Base-by-base conservation (phyloP, 2,888 invertebrate species). In the Patella pellucida region DNA sequence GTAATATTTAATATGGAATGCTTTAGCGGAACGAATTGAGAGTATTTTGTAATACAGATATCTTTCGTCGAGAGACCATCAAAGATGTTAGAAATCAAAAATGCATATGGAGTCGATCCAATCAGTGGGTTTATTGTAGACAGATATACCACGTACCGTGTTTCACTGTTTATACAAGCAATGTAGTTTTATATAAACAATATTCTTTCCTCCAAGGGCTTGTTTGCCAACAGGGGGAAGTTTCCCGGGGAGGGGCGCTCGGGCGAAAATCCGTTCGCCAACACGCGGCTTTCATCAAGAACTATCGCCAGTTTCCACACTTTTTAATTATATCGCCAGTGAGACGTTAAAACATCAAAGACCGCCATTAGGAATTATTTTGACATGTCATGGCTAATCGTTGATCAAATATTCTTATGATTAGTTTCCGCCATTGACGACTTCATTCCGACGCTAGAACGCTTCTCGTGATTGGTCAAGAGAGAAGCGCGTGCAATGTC, bases 401-500 rank as follows among this genome's bases (percentile, higher is more conserved):
- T 23, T 19, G 62, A 62, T n/a, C 19, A 41, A 41, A 41, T 41
- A 41, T 11, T 62, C 19, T 19, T 19, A 62, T 62, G 62, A 62
- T 62, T 19, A 62, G 62, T 62, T 62, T 14, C 12, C 19, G 23
- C 23, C 62, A 9, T 19, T 23, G 62, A 62, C 23, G 23, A 62
- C 62, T 62, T 19, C 19, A 62, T 62, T 23, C 23, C 19, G 23
- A 62, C 19, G 19, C 52, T 62, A 54, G 68, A 73, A 51, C 52
- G 16, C 52, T 41, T 27, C 15, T 67, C 68, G 19, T 68, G 73
- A 73, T 73, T 73, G 73, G 73, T 50, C 73, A n/a, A 52, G 62
- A 50, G 52, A 52, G 73, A 67, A 67, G 27, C n/a, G 73, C 52
- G 73, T 67, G 67, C 62, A 68, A 31, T 52, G 68, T 73, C 50